Conservation (phyloP, 2,888 invertebrate genomes). For the Acanthococcus lagerstroemiae region DNA sequence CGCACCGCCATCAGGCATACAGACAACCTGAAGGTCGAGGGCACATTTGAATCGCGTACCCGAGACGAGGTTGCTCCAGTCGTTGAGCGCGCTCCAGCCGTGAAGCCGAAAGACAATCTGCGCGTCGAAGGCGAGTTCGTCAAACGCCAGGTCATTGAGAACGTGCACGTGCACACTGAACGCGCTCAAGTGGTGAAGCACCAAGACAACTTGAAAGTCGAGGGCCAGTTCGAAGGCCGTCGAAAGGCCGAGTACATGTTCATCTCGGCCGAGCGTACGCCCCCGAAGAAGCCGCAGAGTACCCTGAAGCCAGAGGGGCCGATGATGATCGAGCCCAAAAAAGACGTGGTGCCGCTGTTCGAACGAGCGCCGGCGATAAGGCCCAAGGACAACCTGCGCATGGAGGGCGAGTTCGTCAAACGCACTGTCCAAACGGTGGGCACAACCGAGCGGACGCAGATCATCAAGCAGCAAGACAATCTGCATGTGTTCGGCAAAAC, state of each 20-base stretch:
- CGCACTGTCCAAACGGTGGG: constrained; percentile 37
- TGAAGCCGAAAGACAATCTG: constrained; percentile 46
- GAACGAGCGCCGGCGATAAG: constrained; percentile 40
- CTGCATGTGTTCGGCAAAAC: constrained; percentile 38
- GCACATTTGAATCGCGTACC: constrained; percentile 46
- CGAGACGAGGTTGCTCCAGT: constrained; percentile 37
- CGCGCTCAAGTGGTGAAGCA: constrained; percentile 45
- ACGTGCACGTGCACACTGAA: constrained; percentile 41
- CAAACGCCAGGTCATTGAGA: constrained; percentile 37
- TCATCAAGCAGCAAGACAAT: constrained; percentile 40
- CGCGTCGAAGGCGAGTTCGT: constrained; percentile 46
- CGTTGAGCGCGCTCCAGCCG: constrained; percentile 45
- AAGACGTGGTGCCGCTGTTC: constrained; percentile 40
- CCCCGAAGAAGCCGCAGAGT: constrained; percentile 36
- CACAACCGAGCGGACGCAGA: constrained; percentile 47
- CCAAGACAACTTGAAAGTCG: constrained; percentile 38
- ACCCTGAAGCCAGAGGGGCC: constrained; percentile 51
- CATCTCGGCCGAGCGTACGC: constrained; percentile 34
- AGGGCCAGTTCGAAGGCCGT: constrained; percentile 38
- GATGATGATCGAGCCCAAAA: constrained; percentile 45
- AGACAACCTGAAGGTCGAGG: constrained; percentile 47
- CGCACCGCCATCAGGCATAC: constrained; percentile 39
- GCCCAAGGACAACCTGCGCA: constrained; percentile 40
- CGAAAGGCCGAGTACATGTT: constrained; percentile 30
- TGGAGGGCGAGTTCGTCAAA: constrained; percentile 41